These are phyloP conservation scores for Halichoeres trimaculatus DNA, from an alignment of 2,113 vertebrate species.

Conservation along the genomic window DNA sequence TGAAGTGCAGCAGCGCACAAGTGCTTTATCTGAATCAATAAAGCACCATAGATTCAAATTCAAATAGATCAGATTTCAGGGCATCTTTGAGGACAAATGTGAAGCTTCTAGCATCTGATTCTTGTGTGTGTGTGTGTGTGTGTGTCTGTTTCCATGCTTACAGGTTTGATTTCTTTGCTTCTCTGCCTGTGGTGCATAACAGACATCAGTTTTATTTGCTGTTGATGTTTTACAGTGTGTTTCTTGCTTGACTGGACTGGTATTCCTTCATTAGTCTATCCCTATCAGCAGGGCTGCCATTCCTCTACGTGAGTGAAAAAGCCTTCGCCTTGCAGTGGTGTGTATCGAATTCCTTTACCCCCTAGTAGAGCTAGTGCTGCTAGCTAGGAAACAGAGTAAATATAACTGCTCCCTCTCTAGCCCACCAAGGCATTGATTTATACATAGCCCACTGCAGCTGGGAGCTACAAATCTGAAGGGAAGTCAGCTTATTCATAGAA, in stretches of 20 bases:
- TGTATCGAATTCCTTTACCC: constrained; percentile 80
- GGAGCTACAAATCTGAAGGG: constrained; percentile 79
- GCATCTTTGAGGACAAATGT: constrained; percentile 17
- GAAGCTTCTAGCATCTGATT: constrained; percentile 3
- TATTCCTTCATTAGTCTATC: constrained; percentile 72
- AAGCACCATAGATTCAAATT: constrained; percentile 51
- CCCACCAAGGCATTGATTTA: constrained; percentile 82
- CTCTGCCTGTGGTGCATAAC: constrained; percentile 42
- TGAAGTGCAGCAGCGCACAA: constrained; percentile 62
- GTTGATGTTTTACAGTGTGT: constrained; percentile 61
- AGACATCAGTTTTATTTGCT: constrained; percentile 58
- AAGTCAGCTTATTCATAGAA: constrained; percentile 79
- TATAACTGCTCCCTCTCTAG: constrained; percentile 78
- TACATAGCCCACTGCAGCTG: constrained; percentile 77
- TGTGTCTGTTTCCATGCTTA: constrained; percentile 4
- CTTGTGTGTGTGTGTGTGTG: background rate
- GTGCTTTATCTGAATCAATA: constrained; percentile 65
- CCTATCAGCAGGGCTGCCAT: constrained; percentile 67
- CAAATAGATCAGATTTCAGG: constrained; percentile 39
- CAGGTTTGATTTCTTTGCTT: constrained; percentile 14
- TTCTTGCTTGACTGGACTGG: constrained; percentile 56
- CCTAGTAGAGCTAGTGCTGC: constrained; percentile 72
- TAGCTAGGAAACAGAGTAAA: constrained; percentile 80
- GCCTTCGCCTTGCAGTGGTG: constrained; percentile 68
- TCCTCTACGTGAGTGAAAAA: constrained; percentile 63